A percentile compares a stretch with the other conserved stretches of the same genome.
Evolutionary conservation across 1,140 invertebrate genomes (phyloP).

Genomic region (Penaeus chinensis): DNA sequence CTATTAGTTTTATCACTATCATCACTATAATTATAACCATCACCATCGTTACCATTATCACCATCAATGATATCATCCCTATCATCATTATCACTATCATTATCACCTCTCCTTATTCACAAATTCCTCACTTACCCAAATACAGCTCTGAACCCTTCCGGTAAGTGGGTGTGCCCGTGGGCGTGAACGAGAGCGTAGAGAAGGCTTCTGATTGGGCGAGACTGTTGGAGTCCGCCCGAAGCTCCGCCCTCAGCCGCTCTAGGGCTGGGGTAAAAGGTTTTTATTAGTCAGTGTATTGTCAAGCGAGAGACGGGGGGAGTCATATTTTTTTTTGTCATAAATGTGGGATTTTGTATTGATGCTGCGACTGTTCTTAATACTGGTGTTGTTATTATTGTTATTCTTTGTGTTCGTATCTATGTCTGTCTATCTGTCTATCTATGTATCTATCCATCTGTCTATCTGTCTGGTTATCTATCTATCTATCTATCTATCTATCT

Average conservation of each 20-base stretch:
- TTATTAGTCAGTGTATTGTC: not conserved
- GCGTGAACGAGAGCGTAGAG: constrained; percentile 63
- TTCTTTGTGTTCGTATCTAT: not conserved
- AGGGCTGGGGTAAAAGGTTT: constrained; percentile 67
- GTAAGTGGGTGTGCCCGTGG: constrained; percentile 62
- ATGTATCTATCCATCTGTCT: no score
- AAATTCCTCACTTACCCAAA: constrained; percentile 43
- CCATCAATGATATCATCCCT: no score
- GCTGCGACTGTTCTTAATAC: not conserved
- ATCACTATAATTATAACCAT: no score
- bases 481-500: not conserved
- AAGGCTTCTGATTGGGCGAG: constrained; percentile 66
- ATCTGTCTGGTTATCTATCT: no score
- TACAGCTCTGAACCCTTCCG: constrained; percentile 64
- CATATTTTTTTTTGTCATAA: not conserved
- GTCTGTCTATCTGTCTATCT: no score
- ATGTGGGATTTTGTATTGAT: not conserved
- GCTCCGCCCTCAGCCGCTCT: constrained; percentile 69
- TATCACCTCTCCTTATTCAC: not conserved
- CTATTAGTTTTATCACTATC: no score
- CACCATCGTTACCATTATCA: no score
- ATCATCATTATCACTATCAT: not conserved
- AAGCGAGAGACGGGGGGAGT: no score
- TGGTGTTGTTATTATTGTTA: not conserved
- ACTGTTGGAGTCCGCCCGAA: constrained; percentile 69